phyloP scores from a whole-genome alignment of 2,113 vertebrate species.

The Datnioides undecimradiatus region DNA sequence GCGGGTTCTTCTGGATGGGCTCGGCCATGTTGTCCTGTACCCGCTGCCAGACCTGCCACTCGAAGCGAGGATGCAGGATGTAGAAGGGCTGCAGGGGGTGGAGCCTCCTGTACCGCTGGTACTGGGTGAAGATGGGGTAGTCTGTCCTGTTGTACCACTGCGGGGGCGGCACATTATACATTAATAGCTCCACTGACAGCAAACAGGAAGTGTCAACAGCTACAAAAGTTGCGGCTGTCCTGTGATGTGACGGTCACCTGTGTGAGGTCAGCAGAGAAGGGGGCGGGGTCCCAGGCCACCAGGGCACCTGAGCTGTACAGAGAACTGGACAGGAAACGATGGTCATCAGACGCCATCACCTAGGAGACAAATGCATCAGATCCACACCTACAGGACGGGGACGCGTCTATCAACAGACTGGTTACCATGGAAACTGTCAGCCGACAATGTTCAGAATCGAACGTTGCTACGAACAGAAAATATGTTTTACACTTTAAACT shows the following conservation, averaged over 20 bases:
- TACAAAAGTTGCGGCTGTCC: too few relatives aligned
- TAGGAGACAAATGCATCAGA: too few relatives aligned
- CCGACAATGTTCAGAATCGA: too few relatives aligned
- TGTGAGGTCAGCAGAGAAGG: constrained; percentile 82
- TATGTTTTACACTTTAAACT: too few relatives aligned
- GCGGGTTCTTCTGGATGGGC: constrained; percentile 86
- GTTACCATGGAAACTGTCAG: neutral
- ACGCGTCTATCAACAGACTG: too few relatives aligned
- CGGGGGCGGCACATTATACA: neutral
- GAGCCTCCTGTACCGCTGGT: constrained; percentile 81
- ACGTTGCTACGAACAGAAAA: too few relatives aligned
- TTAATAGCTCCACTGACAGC: neutral
- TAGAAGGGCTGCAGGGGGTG: constrained; percentile 86
- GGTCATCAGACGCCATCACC: constrained; percentile 85
- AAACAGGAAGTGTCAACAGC: neutral
- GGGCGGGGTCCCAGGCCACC: constrained; percentile 87
- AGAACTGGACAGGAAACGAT: constrained; percentile 85
- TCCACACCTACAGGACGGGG: too few relatives aligned
- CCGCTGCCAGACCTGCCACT: constrained; percentile 86
- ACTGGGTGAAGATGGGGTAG: constrained; percentile 87
- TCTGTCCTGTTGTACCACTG: constrained; percentile 87
- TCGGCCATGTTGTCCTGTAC: constrained; percentile 87
- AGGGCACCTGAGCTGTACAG: constrained; percentile 84
- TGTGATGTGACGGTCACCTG: constrained; percentile 75
- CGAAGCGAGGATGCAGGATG: constrained; percentile 84